Conservation (phyloP, 2,797 vertebrate species). For the Acestrorhynchus altus region DNA sequence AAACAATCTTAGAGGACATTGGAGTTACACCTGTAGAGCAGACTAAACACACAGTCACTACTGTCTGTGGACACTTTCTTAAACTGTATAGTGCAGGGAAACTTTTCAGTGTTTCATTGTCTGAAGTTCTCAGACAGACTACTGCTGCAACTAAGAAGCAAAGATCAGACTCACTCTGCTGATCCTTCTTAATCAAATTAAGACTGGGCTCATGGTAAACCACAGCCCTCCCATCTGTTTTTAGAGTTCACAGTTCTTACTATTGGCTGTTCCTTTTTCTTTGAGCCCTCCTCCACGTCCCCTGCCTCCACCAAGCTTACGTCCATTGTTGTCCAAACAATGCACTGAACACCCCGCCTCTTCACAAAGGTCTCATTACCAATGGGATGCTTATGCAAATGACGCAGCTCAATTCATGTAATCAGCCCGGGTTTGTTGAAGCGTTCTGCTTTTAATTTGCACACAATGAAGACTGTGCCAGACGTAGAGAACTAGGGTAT, state of each 20-base stretch:
- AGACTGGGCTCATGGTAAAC: not conserved
- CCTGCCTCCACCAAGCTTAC: not conserved
- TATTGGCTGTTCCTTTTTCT: not conserved
- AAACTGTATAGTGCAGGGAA: too few species aligned
- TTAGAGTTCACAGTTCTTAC: not conserved
- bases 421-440: not conserved
- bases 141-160: not conserved
- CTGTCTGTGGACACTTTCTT: too few species aligned
- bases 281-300: not conserved
- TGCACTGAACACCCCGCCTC: not conserved
- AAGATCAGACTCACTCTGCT: not conserved
- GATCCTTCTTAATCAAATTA: not conserved
- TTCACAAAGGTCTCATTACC: slow-evolving; percentile 8
- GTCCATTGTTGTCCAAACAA: not conserved
- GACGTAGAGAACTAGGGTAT: not conserved
- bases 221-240: not conserved
- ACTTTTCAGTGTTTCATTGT: too few species aligned
- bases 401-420: slow-evolving; percentile 7
- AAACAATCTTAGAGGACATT: too few species aligned
- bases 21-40: too few species aligned
- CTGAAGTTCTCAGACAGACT: not conserved
- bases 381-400: slow-evolving; percentile 14
- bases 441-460: slow-evolving; percentile 11
- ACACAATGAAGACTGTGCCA: slow-evolving; percentile 3
- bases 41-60: too few species aligned